Conservation (phyloP, 2,888 invertebrate genomes). For the Pyralis farinalis region DNA sequence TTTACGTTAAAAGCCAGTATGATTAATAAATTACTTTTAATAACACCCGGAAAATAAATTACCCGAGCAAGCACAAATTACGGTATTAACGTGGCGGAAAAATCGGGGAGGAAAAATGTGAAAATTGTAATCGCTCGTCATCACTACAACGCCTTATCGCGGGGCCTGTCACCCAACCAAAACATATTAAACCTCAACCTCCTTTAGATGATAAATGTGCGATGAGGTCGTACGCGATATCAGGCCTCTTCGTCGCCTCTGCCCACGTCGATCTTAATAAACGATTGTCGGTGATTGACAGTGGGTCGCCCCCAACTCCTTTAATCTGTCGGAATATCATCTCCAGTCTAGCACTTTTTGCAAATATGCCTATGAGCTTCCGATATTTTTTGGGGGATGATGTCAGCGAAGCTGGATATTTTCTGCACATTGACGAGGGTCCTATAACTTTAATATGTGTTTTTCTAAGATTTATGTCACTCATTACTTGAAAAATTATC, state of each 20-base stretch:
- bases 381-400: slow-evolving; percentile 8
- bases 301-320: slow-evolving; percentile 30
- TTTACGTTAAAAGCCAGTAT: not conserved
- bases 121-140: slow-evolving; percentile 42
- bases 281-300: slow-evolving; percentile 72
- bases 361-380: slow-evolving; percentile 14
- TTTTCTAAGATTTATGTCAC: too few species aligned
- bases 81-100: slow-evolving; percentile 19
- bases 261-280: slow-evolving; percentile 59
- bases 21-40: slow-evolving; percentile 1
- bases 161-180: slow-evolving; percentile 57
- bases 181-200: slow-evolving; percentile 76
- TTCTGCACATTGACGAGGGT: not conserved
- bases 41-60: slow-evolving; percentile 11
- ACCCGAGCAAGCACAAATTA: slow-evolving; percentile 16
- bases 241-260: slow-evolving; percentile 31
- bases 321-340: slow-evolving; percentile 31
- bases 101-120: slow-evolving; percentile 24
- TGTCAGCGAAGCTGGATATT: not conserved
- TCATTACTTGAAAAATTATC: too few species aligned
- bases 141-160: slow-evolving; percentile 41
- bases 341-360: slow-evolving; percentile 23
- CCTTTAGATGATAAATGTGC: slow-evolving; percentile 71
- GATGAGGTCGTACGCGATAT: slow-evolving; percentile 41
- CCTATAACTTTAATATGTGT: too few species aligned